A percentile compares a stretch with the other conserved stretches of the same genome.
These are phyloP conservation scores for Meriones unguiculatus DNA, from an alignment of 2,113 vertebrate genomes.

Conservation along the genomic window DNA sequence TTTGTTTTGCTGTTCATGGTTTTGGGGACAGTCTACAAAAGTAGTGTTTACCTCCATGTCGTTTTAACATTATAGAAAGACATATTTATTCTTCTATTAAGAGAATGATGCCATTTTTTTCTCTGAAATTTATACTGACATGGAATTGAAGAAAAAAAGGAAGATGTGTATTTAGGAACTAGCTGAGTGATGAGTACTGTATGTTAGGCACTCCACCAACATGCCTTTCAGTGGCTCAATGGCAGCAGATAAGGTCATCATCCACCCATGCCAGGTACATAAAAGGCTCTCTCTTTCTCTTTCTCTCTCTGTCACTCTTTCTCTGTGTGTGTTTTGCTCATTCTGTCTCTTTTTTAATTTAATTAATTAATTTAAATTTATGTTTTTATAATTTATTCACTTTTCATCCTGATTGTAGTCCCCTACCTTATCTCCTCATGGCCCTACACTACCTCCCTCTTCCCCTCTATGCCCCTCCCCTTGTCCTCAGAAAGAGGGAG, in stretches of 20 bases:
- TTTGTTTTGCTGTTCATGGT: constrained; percentile 11
- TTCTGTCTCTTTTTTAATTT: neutral
- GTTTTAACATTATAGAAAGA: constrained; percentile 15
- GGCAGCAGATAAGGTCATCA: neutral
- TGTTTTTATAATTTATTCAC: too few relatives aligned
- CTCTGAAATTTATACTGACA: neutral
- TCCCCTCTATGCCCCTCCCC: too few relatives aligned
- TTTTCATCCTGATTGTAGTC: too few relatives aligned
- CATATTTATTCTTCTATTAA: neutral
- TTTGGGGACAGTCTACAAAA: neutral
- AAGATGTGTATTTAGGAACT: neutral
- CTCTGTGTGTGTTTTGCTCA: neutral
- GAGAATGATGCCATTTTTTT: neutral
- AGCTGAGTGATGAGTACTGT: neutral
- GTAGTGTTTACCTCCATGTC: neutral
- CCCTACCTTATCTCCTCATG: too few relatives aligned
- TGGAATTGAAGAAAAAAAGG: neutral
- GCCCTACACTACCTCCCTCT: too few relatives aligned
- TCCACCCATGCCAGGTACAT: neutral
- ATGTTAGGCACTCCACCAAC: neutral
- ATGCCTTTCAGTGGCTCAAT: neutral
- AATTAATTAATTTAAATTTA: too few relatives aligned
- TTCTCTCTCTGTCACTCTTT: neutral
- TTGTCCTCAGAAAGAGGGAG: too few relatives aligned
- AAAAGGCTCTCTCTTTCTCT: neutral